Base-by-base conservation (phyloP, 37 sponge, comb jelly and placozoan species). In the Chondrosia reniformis region DNA sequence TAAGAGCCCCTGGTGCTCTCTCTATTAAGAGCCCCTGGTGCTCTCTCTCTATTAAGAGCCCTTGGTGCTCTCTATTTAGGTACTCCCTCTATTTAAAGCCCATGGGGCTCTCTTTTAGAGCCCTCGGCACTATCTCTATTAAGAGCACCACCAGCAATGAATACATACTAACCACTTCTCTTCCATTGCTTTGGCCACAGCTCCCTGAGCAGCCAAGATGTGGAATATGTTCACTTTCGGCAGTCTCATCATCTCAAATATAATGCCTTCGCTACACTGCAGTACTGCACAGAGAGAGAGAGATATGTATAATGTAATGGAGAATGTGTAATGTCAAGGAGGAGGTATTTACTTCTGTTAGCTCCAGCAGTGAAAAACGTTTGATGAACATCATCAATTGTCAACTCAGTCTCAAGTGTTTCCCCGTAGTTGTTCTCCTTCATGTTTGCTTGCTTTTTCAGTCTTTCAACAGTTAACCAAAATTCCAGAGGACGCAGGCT, bases 391-490 rank as follows among this genome's bases (percentile, higher is more conserved):
- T 66, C 62, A 57, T 56, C 55, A 21, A 44, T 78, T 42, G 13
- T 85, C 80, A n/a, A 4, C 0, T 1, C 3, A 40, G 41, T 34
- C 4, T 42, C 27, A 1, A 24, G 19, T 37, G 45, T 4, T 28
- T 33, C 39, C 41, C 72, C 42, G n/a, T n/a, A n/a, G n/a, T n/a
- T n/a, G n/a, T n/a, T n/a, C n/a, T n/a, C n/a, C n/a, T n/a, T n/a
- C n/a, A n/a, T n/a, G n/a, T n/a, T n/a, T 33, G 82, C 37, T 8
- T 63, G 28, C 39, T 31, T 21, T 74, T 88, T 92, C 45, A 92
- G 38, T 30, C 85, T 81, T 33, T 88, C 84, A 30, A 88, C 86
- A 1, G 89, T 76, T 54, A 79, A 13, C 93, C 93, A 92, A 46
- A 92, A 88, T 24, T 79, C 76, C 49, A 92, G 77, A 1, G 67